Base-by-base conservation (phyloP, 1,140 invertebrate species). In the Hycleus cichorii region DNA sequence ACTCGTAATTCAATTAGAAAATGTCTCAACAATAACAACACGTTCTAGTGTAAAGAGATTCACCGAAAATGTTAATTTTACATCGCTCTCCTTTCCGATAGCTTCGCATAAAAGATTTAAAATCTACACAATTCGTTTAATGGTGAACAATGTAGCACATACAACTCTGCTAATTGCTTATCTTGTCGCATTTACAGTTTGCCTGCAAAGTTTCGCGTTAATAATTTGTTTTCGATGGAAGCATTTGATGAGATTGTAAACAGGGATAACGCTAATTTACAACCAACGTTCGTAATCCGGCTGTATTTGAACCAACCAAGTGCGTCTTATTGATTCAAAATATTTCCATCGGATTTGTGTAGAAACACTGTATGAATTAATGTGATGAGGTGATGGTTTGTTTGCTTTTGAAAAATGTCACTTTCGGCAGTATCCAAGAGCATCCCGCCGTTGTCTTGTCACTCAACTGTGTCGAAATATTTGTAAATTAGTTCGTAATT, bases 401-500 rank as follows among this genome's bases (percentile, higher is more conserved):
- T 32, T 32, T 32, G 7, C 32, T 32, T 32, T 2, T 18, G 32
- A 32, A 32, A 32, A 32, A 32, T 32, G 32, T 32, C 4, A 32
- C 7, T 32, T 32, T 32, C 32, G 32, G 32, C 32, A 32, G 32
- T 32, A 32, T 32, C 27, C 7, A 32, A 32, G 27, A 32, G 27
- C 1, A 32, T 32, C 32, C 32, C 32, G 32, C 7, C 32, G 47
- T 9, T 56, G 44, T 62, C 56, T 49, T 42, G 60, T 44, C 50
- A 58, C 56, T 62, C 58, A 58, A 38, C 45, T 48, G 51, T 55
- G 60, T 62, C 60, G 56, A 54, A 59, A 58, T 57, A 55, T 58
- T 18, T 62, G 56, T 62, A 62, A 58, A 62, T 51, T 51, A 50
- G 56, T 49, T 24, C 45, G 49, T 58, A 50, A 62, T 62, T 62